Evolutionary conservation across 2,113 vertebrate species (phyloP).

Genomic region (Kryptolebias marmoratus): DNA sequence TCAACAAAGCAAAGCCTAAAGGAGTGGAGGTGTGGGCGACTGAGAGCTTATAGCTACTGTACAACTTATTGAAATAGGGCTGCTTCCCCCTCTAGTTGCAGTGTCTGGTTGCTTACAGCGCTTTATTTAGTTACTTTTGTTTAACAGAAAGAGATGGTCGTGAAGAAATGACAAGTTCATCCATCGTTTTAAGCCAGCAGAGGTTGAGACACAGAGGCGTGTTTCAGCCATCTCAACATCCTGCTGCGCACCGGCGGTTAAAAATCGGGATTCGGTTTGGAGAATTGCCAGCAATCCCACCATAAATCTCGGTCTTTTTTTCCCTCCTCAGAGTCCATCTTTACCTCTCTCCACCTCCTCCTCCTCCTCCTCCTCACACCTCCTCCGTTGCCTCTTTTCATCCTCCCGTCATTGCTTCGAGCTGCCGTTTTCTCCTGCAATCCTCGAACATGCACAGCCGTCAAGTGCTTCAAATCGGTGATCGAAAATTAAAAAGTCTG

Average conservation of each 20-base stretch:
- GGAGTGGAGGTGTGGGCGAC: conserved; percentile 2
- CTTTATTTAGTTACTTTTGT: conserved; percentile 11
- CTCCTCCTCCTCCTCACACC: conserved; percentile 1
- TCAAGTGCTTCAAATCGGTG: conserved; percentile 90
- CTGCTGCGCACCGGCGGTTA: conserved; percentile 71
- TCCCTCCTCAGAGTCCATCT: conserved; percentile 41
- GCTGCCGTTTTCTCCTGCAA: conserved; percentile 77
- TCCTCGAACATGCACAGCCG: conserved; percentile 88
- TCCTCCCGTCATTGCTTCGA: conserved; percentile 73
- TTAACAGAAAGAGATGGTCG: conserved; percentile 59
- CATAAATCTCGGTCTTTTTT: conserved; percentile 74
- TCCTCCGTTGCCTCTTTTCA: conserved; percentile 9
- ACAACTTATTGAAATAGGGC: conserved; percentile 78
- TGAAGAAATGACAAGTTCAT: conserved; percentile 80
- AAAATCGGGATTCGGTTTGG: conserved; percentile 82
- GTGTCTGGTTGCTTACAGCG: conserved; percentile 76
- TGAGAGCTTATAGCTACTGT: conserved; percentile 73
- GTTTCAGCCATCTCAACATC: conserved; percentile 70
- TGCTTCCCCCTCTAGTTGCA: conserved; percentile 75
- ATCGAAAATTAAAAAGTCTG: conserved; percentile 85
- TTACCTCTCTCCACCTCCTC: neutral
- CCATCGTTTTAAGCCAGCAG: conserved; percentile 73
- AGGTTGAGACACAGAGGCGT: conserved; percentile 71
- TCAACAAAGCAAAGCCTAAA: conserved; percentile 71
- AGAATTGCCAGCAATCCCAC: conserved; percentile 89